Base-by-base conservation (phyloP, 64 coral and sea anemone genomes). In the Trachythela sp. region DNA sequence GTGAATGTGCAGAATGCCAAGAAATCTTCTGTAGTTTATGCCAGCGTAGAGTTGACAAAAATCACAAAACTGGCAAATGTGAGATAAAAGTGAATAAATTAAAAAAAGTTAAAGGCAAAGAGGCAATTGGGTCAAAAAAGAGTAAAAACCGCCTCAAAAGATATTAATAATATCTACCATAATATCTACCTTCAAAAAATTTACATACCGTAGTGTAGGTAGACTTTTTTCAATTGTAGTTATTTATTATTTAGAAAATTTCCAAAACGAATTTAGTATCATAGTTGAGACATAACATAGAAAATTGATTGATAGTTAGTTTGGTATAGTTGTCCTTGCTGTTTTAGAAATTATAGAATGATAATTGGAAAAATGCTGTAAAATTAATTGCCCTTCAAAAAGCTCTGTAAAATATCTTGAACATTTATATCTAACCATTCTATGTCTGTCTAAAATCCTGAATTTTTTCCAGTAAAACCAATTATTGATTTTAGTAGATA, bases 11-110 rank as follows among this genome's bases (percentile, higher is more conserved):
- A 1, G 18, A 80, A 80, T 80, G 75, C 33, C 75, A 80, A 80
- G 75, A 30, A 37, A 80, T 36, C 1, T 80, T 80, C 35, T 80
- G 75, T 30, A 14, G 7, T 14, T 80, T 39, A 35, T 80, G 75
- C 33, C 75, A 36, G 18, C 9, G 35, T 5, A 35, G 20, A 80
- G 37, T 80, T 80, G 75, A 80, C 35, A 39, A 80, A 80, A 35
- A 80, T 80, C 75, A 80, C 75, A 80, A 80, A 35, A 35, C 75
- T 0, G 75, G 75, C 75, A 80, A 80, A 10, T 80, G 75, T 36
- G 2, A 15, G 30, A 80, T 80, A 14, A 80, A 80, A 39, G 6
- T 80, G 13, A 80, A 35, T 15, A 80, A 80, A 36, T 35, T 30
- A 8, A 80, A 3, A 80, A 80, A 36, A n/a, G n/a, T n/a, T n/a